phyloP scores from a whole-genome alignment of 1,140 invertebrate species.

The Habropoda laboriosa region DNA sequence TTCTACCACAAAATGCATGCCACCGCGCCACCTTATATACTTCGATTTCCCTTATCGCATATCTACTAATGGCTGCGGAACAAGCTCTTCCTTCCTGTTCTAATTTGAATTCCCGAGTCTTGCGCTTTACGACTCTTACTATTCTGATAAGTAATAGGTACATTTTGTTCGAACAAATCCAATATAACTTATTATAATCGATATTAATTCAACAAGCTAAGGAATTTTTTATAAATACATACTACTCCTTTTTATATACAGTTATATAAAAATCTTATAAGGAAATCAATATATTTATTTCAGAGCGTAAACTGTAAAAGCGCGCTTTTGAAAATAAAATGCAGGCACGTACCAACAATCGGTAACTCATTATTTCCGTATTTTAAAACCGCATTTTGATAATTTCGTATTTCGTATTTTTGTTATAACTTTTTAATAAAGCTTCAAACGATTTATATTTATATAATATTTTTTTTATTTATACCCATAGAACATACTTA shows the following conservation, averaged over 20 bases:
- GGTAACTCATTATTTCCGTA: background rate
- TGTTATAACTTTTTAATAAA: too few relatives aligned
- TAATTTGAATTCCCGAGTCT: conserved; percentile 2
- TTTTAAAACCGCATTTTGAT: background rate
- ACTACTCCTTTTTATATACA: too few relatives aligned
- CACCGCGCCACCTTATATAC: conserved; percentile 42
- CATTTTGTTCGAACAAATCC: background rate
- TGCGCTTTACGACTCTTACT: background rate
- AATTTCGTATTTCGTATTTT: too few relatives aligned
- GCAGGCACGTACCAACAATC: background rate
- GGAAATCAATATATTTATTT: background rate
- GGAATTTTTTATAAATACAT: background rate
- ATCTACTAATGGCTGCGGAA: conserved; percentile 36
- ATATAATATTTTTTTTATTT: too few relatives aligned
- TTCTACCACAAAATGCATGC: conserved; percentile 49
- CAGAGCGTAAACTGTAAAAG: background rate
- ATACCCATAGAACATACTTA: too few relatives aligned
- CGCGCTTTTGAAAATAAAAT: background rate
- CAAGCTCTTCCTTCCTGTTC: conserved; percentile 26
- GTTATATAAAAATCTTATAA: background rate
- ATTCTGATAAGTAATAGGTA: background rate
- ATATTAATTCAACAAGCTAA: background rate
- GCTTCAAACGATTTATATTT: too few relatives aligned
- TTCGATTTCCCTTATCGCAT: conserved; percentile 19
- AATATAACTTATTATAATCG: too few relatives aligned